phyloP scores from a whole-genome alignment of 2,888 invertebrate species.

The Eupithecia exiguata region DNA sequence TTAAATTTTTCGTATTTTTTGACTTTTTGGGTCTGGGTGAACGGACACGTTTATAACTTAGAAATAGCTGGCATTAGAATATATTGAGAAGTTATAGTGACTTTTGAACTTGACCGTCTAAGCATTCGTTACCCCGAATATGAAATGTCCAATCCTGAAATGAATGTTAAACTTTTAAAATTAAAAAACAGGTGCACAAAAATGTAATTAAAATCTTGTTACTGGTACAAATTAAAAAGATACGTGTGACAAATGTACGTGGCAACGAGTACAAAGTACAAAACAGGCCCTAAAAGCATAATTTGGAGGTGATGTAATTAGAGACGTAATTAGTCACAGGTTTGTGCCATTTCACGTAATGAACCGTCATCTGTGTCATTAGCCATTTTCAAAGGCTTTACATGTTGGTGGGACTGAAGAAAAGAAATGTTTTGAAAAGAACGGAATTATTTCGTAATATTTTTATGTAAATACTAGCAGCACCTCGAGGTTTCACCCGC shows the following conservation, averaged over 20 bases:
- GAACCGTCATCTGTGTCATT: constrained; percentile 48
- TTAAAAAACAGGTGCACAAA: constrained; percentile 4
- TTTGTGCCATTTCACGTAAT: constrained; percentile 38
- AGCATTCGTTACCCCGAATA: neutral
- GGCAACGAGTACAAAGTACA: constrained; percentile 13
- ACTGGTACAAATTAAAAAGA: constrained; percentile 2
- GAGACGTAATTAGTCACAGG: constrained; percentile 35
- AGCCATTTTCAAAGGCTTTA: constrained; percentile 44
- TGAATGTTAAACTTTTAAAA: neutral
- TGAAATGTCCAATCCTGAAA: neutral
- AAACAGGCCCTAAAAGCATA: constrained; percentile 23
- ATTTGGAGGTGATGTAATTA: constrained; percentile 37
- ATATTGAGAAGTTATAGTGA: too few relatives aligned
- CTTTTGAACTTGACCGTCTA: too few relatives aligned
- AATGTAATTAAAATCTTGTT: constrained; percentile 16
- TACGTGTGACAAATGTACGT: neutral
- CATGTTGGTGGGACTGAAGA: neutral
- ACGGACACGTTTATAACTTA: too few relatives aligned
- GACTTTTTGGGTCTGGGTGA: too few relatives aligned
- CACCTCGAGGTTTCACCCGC: too few relatives aligned
- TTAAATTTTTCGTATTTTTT: too few relatives aligned
- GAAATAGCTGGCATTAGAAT: too few relatives aligned
- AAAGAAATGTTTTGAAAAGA: neutral
- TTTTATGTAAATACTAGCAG: neutral
- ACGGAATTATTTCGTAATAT: neutral